A percentile compares a stretch with the other conserved stretches of the same genome.
Conservation (phyloP, 2,113 vertebrate genomes). For the Gallinago jamesoni region DNA sequence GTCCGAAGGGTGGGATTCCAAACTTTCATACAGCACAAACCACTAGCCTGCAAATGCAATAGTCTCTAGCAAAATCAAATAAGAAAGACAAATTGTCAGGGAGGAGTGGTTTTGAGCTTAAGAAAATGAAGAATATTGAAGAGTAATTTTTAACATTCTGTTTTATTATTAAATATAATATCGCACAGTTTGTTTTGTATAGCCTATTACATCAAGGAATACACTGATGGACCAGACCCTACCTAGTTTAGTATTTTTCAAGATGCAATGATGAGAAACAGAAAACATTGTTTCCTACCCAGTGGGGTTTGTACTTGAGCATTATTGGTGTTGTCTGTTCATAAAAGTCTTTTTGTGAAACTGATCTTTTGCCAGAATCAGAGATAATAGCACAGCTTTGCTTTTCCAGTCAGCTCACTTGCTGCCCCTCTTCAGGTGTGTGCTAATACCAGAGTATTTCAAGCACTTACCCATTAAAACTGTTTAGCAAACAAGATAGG, state of each 20-base stretch:
- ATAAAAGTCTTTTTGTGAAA: background rate
- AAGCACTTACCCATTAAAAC: background rate
- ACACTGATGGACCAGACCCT: background rate
- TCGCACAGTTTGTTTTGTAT: background rate
- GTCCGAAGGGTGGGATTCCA: background rate
- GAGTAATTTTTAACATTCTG: background rate
- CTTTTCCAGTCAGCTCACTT: background rate
- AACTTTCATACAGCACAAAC: background rate
- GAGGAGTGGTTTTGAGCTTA: background rate
- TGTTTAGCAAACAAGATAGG: background rate
- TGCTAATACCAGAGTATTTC: background rate
- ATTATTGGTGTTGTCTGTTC: background rate
- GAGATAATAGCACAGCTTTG: background rate
- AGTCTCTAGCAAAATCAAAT: background rate
- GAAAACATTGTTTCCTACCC: background rate
- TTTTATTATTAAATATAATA: background rate
- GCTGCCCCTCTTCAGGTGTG: background rate
- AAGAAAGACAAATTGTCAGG: background rate
- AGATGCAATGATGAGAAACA: background rate
- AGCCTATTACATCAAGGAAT: background rate
- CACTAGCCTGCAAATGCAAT: background rate
- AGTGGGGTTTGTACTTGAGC: background rate
- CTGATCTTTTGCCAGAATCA: background rate
- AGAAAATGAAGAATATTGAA: background rate
- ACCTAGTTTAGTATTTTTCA: background rate